These are phyloP conservation scores for Drosophila biarmipes DNA, from an alignment of 1,140 invertebrate species.

Conservation along the genomic window DNA sequence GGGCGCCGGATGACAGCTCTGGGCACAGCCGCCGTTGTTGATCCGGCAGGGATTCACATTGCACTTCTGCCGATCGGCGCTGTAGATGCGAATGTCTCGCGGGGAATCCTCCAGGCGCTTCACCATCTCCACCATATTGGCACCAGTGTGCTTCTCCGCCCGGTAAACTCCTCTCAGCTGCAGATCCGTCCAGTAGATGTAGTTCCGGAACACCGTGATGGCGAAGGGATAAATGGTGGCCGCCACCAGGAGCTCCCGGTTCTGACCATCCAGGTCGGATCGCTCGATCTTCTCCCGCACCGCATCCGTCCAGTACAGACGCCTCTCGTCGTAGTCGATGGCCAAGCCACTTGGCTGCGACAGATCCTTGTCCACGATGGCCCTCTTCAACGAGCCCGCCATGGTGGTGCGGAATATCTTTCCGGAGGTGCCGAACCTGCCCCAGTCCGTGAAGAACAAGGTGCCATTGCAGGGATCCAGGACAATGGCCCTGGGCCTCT, in stretches of 20 bases:
- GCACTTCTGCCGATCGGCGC: conserved; percentile 92
- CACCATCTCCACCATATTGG: conserved; percentile 96
- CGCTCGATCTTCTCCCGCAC: conserved; percentile 98
- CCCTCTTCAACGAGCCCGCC: conserved; percentile 96
- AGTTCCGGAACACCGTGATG: conserved; percentile 95
- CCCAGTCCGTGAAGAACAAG: conserved; percentile 97
- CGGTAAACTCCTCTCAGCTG: conserved; percentile 97
- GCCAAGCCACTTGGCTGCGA: conserved; percentile 98
- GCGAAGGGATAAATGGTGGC: conserved; percentile 98
- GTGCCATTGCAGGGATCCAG: conserved; percentile 98
- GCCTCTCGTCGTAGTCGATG: conserved; percentile 97
- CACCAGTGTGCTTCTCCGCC: conserved; percentile 98
- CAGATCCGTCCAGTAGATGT: conserved; percentile 99
- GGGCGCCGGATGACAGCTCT: conserved; percentile 95
- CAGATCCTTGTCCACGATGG: conserved; percentile 95
- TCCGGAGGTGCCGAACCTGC: conserved; percentile 94
- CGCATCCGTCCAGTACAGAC: conserved; percentile 99
- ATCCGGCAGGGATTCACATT: conserved; percentile 93
- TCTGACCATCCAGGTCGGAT: conserved; percentile 93
- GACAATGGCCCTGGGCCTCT: conserved; percentile 96
- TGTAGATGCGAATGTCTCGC: conserved; percentile 95
- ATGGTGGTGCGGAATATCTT: conserved; percentile 98
- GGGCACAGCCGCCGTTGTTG: conserved; percentile 98
- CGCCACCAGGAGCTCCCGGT: conserved; percentile 91
- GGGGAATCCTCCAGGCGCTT: conserved; percentile 95